Percentiles rank a stretch among this genome's conserved stretches.
These are phyloP conservation scores for Blera fallax DNA, from an alignment of 2,888 invertebrate species.

Conservation along the genomic window DNA sequence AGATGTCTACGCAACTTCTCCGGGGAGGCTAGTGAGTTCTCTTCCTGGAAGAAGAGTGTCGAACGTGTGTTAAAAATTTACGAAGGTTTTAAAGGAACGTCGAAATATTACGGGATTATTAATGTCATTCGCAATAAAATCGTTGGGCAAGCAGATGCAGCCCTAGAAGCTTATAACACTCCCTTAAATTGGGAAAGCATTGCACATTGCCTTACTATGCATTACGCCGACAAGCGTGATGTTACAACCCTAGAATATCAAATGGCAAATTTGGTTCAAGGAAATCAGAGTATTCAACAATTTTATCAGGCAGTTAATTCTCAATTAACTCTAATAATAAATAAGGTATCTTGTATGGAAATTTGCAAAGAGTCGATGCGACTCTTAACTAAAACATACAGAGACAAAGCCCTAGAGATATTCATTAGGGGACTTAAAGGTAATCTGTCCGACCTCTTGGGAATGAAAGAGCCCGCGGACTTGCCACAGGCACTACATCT, in stretches of 20 bases:
- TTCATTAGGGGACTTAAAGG: conserved; percentile 38
- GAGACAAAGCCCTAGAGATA: conserved; percentile 25
- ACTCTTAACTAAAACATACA: conserved; percentile 19
- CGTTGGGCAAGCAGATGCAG: conserved; percentile 9
- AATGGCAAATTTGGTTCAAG: conserved; percentile 3
- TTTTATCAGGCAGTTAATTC: conserved; percentile 19
- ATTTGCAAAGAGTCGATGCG: not conserved
- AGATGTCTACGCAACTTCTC: conserved; percentile 16
- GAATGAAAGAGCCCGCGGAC: conserved; percentile 26
- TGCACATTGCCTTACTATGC: too few relatives aligned
- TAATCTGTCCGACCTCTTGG: conserved; percentile 12
- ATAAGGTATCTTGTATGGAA: conserved; percentile 39
- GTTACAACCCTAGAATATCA: conserved; percentile 30
- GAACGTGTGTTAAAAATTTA: conserved; percentile 17
- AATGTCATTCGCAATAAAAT: conserved; percentile 39
- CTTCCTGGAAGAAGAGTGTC: conserved; percentile 37
- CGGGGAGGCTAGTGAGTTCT: conserved; percentile 25
- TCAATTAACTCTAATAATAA: conserved; percentile 36
- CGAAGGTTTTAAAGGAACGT: conserved; percentile 4
- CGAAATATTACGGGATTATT: conserved; percentile 25
- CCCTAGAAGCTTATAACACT: conserved; percentile 19
- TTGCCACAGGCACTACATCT: conserved; percentile 28
- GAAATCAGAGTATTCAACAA: not conserved
- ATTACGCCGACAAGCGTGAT: conserved; percentile 29
- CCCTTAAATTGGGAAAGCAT: conserved; percentile 34